Conservation (phyloP, 2,888 invertebrate species). For the Drosophila prostipennis region DNA sequence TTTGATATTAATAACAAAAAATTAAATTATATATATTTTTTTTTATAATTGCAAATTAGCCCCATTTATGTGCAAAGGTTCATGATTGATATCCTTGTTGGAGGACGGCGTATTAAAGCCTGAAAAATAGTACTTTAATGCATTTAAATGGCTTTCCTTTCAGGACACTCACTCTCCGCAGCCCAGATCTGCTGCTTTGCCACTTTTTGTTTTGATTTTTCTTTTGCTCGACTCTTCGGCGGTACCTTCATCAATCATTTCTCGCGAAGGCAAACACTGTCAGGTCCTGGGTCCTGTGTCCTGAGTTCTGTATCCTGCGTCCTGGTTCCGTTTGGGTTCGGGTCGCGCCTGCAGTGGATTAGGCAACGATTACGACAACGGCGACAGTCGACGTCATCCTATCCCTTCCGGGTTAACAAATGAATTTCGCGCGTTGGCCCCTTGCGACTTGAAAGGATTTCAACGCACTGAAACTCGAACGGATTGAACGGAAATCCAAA, state of each 20-base stretch:
- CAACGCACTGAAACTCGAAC: slow-evolving; percentile 51
- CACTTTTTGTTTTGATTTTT: slow-evolving; percentile 27
- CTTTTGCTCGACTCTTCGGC: slow-evolving; percentile 50
- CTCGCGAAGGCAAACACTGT: slow-evolving; percentile 62
- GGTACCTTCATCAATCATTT: slow-evolving; percentile 77
- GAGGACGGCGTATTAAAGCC: slow-evolving; percentile 43
- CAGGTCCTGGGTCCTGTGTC: slow-evolving; percentile 57
- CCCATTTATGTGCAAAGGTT: background rate
- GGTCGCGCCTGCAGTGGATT: slow-evolving; percentile 74
- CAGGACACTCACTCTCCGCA: slow-evolving; percentile 3
- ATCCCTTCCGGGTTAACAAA: slow-evolving; percentile 69
- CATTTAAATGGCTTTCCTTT: slow-evolving; percentile 66
- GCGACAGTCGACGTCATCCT: slow-evolving; percentile 43
- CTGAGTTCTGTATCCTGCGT: slow-evolving; percentile 34
- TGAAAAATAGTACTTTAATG: slow-evolving; percentile 54
- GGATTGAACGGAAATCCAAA: slow-evolving; percentile 44
- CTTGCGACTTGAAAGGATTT: slow-evolving; percentile 64
- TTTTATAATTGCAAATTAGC: slow-evolving; percentile 5
- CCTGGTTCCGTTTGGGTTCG: slow-evolving; percentile 30
- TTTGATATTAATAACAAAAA: too few species aligned
- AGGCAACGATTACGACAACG: slow-evolving; percentile 54
- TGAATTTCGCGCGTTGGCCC: slow-evolving; percentile 68
- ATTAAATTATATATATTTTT: background rate
- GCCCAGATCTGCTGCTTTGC: slow-evolving; percentile 9
- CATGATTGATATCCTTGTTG: slow-evolving; percentile 23